Base-by-base conservation (phyloP, 2,797 vertebrate genomes). In the Sebastes minor region DNA sequence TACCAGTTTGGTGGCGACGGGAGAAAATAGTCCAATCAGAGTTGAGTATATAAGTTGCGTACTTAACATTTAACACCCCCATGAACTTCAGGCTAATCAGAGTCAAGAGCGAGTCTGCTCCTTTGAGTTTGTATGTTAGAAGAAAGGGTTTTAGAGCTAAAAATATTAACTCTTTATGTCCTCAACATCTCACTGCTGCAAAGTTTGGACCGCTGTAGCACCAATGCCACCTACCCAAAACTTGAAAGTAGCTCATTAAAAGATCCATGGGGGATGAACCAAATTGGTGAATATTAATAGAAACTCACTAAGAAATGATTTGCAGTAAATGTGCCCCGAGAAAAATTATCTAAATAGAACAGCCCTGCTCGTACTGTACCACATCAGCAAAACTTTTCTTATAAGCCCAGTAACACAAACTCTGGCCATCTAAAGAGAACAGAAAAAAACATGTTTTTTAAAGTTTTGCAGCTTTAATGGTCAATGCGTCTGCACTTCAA, bases 281-380 rank as follows among this genome's bases (percentile, higher is more conserved):
- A 80, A 61, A 83, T 74, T 61, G 20, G 69, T 61, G 27, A 76
- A 72, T 60, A 69, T 42, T 20, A 75, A 78, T 62, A 66, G 59
- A 78, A 74, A 80, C 60, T 52, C 63, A 38, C 20, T 8, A 27
- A 73, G 74, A 82, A 81, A 76, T 79, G 5, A 78, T 76, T 67
- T 78, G 22, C 61, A 56, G 25, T 64, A 46, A 72, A 72, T 79
- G 59, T 69, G 42, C 30, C 30, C 33, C 0, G 2, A 74, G 30
- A 55, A 70, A 70, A 61, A 71, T 33, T 25, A 73, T 25, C 27
- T 18, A 32, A 66, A 77, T 33, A 49, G 56, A 82, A 27, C 57
- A 69, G 23, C 18, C 14, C 62, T 38, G 57, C 59, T 84, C 28
- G 73, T 1, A 53, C 27, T 70, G n/a, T 32, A 62, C 18, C 60